phyloP scores from a whole-genome alignment of 2,113 vertebrate species.

The Scopus umbretta region DNA sequence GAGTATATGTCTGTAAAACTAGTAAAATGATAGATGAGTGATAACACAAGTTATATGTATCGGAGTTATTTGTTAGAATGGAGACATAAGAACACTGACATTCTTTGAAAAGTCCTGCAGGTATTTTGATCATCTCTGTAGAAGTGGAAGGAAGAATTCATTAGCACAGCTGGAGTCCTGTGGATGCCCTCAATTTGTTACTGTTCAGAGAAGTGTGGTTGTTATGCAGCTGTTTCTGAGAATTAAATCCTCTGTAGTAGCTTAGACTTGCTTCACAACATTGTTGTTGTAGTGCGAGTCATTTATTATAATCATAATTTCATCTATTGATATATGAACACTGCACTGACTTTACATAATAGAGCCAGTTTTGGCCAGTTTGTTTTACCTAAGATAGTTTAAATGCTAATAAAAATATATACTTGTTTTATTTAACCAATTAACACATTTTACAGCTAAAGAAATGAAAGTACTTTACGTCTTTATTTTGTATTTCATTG shows the following conservation, averaged over 20 bases:
- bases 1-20: background rate
- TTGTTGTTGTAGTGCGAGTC: background rate
- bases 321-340: background rate
- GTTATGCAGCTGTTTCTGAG: slow-evolving; percentile 30
- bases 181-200: slow-evolving; percentile 61
- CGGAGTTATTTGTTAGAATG: background rate
- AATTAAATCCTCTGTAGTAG: background rate
- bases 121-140: slow-evolving; percentile 21
- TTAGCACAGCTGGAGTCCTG: slow-evolving; percentile 50
- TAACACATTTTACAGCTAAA: background rate
- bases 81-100: background rate
- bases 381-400: background rate
- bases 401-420: no score
- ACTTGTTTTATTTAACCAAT: background rate
- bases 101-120: slow-evolving; percentile 43
- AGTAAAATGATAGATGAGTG: background rate
- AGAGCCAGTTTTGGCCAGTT: background rate
- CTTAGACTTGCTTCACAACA: background rate
- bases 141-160: slow-evolving; percentile 23
- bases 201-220: slow-evolving; percentile 47
- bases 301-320: background rate
- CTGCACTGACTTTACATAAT: background rate
- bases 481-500: background rate
- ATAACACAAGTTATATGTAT: background rate
- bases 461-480: background rate